These are phyloP conservation scores for Perca flavescens DNA, from an alignment of 2,113 vertebrate species.

Conservation along the genomic window DNA sequence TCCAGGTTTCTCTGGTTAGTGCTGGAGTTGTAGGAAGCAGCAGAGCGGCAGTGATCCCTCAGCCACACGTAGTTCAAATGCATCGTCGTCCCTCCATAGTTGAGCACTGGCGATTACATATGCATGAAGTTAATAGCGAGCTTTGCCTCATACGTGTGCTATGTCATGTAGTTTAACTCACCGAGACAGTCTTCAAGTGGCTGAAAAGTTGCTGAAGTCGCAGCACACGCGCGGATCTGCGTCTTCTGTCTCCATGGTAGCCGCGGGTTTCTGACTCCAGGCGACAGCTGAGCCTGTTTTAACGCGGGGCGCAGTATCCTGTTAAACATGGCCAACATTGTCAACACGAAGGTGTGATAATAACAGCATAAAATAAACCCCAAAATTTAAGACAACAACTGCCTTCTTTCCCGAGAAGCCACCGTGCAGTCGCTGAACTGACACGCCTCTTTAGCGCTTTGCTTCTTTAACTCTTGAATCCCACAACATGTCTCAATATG, in stretches of 20 bases:
- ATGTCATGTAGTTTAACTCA: slow-evolving; percentile 49
- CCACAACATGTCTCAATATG: accelerated
- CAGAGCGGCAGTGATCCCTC: slow-evolving; percentile 92
- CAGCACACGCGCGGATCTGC: slow-evolving; percentile 17
- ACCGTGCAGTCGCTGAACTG: neutral
- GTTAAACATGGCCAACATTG: slow-evolving; percentile 44
- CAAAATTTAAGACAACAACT: neutral
- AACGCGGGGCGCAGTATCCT: neutral
- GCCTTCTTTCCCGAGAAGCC: too few species aligned
- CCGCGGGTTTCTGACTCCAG: neutral
- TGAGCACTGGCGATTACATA: slow-evolving; percentile 81
- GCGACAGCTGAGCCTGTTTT: neutral
- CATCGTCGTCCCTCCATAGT: slow-evolving; percentile 82
- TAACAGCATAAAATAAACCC: neutral
- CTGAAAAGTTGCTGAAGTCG: slow-evolving; percentile 24
- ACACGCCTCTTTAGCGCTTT: neutral
- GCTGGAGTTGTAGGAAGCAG: slow-evolving; percentile 88
- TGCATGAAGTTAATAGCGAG: accelerated
- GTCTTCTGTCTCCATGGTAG: neutral
- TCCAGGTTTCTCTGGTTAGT: slow-evolving; percentile 93
- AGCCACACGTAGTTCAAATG: slow-evolving; percentile 93
- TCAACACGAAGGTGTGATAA: neutral
- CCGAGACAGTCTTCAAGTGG: slow-evolving; percentile 70
- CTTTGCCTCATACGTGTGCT: neutral
- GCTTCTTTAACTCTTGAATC: neutral